Conservation (phyloP, 2,888 invertebrate genomes). For the Cataglyphis rosenhaueri region DNA sequence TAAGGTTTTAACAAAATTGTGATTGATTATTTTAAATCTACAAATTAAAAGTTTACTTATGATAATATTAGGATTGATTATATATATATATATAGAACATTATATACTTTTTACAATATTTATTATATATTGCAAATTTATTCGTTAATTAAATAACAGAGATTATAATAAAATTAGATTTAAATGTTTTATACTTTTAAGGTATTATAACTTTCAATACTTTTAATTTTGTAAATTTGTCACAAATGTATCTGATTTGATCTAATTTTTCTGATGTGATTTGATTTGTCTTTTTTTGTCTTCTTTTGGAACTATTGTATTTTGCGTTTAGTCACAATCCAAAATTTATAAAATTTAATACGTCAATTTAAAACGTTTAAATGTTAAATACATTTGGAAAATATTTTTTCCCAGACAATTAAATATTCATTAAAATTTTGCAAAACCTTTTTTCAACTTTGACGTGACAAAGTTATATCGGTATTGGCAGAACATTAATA, state of each 20-base stretch:
- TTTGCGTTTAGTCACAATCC: neutral
- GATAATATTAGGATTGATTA: neutral
- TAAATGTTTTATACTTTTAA: neutral
- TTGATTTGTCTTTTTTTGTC: neutral
- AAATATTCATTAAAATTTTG: slow-evolving; percentile 28
- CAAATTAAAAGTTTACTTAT: neutral
- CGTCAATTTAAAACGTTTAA: slow-evolving; percentile 12
- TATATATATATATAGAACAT: neutral
- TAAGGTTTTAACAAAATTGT: neutral
- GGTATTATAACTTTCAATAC: neutral
- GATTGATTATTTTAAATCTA: neutral
- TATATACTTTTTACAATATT: neutral
- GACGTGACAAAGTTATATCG: neutral
- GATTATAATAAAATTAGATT: neutral
- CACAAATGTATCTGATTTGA: neutral
- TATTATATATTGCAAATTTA: neutral
- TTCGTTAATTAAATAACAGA: neutral
- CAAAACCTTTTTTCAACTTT: neutral
- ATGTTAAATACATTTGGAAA: slow-evolving; percentile 4
- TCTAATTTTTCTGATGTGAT: neutral
- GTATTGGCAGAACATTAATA: neutral
- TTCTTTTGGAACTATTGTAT: neutral
- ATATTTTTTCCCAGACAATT: neutral
- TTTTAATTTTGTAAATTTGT: neutral
- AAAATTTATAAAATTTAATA: slow-evolving; percentile 25